Base-by-base conservation (phyloP, 2,113 vertebrate species). In the Nestor notabilis region DNA sequence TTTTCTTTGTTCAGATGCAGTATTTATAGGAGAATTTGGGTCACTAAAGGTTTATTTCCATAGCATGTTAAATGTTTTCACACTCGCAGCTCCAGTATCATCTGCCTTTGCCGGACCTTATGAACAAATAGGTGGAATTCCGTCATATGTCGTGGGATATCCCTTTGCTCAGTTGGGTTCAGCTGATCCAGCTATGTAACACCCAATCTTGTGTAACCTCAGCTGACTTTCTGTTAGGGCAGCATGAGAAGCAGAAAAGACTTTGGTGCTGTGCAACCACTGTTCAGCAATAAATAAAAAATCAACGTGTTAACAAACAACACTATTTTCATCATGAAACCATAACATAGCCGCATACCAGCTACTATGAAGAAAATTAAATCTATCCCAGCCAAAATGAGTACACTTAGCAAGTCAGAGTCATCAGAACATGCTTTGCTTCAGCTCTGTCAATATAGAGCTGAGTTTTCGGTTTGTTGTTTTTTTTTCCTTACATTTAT, bases 321-420 rank as follows among this genome's bases (percentile, higher is more conserved):
- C 13, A 25, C 11, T 56, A 4, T 17, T 70, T 70, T 66, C 6
- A 10, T 47, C 46, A 68, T 1, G 5, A 86, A 93, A 24, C 5
- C 11, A 17, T 21, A 56, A n/a, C 1, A 6, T 29, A 61, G 11
- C 20, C 16, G 6, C 7, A 7, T 29, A 20, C 7, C 60, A 74
- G 11, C 11, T 44, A 35, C 29, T 39, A 37, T 46, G 43, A 70
- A 74, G 18, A 55, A 47, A 65, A 60, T 25, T 44, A 43, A 25
- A 12, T 46, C 20, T 66, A 10, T 44, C 25, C 10, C 16, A 7
- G 3, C 1, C 0, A 1, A 76, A 89, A 66, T 2, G 0, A 49
- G 13, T 35, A 29, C 7, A 39, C 11, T 78, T 58, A 79, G 13
- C 8, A n/a, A 58, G 6, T 49, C 47, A 83, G 16, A 90, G 75